Evolutionary conservation across 2,888 invertebrate genomes (phyloP), one percentile per base, ranked within the genome.

Genomic region (Pollenia angustigena): DNA sequence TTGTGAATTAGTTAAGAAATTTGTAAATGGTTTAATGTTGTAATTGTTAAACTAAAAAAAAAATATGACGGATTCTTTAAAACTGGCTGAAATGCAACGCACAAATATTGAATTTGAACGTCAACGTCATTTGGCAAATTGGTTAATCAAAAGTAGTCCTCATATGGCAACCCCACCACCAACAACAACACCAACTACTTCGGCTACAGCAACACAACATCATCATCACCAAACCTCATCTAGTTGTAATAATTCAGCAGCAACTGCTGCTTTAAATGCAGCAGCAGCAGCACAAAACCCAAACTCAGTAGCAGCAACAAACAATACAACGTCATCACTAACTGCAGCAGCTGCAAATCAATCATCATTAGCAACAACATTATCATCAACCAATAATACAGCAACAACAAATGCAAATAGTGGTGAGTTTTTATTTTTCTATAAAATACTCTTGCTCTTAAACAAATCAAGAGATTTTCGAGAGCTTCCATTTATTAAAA

Each of bases 71-170:
- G 92, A 92, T 89, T 91, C 92, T 85, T 90, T 91, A 79, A 92
- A 92, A 90, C 88, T 92, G 89, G 90, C 91, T 88, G 93, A 93
- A 92, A 93, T 93, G 93, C 93, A 93, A 91, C 92, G 93, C 89
- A 92, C 92, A 88, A 93, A 92, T 90, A 93, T 93, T 89, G 93
- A 93, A 89, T 93, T 93, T 88, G 93, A 93, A 90, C 92, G 93
- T 90, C 93, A 93, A 90, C 92, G 93, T 90, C 93, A 93, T 91
- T 90, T 93, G 90, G 93, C 93, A 88, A 93, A 93, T 92, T 93
- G 93, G 93, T 92, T 93, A 88, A 92, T 93, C 82, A 93, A 93
- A 89, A 93, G 93, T 89, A 92, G 93, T 89, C 93, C 93, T 82
- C 93, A 93, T 89, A 93, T 93, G 93, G 93, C 93, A 87, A 91